These are phyloP conservation scores for Amphibalanus amphitrite DNA, from an alignment of 1,140 invertebrate genomes.

Conservation along the genomic window DNA sequence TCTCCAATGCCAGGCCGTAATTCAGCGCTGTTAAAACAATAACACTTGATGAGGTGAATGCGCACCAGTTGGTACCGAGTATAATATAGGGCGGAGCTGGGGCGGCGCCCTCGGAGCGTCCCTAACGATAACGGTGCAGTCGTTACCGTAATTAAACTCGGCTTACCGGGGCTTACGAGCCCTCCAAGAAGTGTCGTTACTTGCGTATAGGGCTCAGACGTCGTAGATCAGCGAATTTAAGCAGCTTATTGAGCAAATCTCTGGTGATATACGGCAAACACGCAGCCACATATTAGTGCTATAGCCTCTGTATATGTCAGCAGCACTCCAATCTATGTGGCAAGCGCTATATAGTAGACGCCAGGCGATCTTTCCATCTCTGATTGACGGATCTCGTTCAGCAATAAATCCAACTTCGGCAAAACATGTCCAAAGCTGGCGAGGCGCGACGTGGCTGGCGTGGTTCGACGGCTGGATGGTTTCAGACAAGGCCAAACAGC, in stretches of 20 bases:
- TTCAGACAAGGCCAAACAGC: not conserved
- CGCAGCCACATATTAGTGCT: too few relatives aligned
- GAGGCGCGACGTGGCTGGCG: too few relatives aligned
- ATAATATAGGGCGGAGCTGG: not conserved
- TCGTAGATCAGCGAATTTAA: not conserved
- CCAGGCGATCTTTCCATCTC: not conserved
- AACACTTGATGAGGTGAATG: not conserved
- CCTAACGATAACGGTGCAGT: not conserved
- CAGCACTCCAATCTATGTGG: too few relatives aligned
- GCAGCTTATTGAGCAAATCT: too few relatives aligned
- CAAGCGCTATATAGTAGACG: too few relatives aligned
- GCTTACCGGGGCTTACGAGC: too few relatives aligned
- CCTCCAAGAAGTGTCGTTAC: not conserved
- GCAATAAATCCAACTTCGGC: not conserved
- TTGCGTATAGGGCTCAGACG: not conserved
- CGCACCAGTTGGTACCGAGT: not conserved
- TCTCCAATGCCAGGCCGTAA: not conserved
- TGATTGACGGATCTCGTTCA: not conserved
- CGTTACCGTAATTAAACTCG: not conserved
- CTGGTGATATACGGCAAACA: too few relatives aligned
- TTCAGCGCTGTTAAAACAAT: not conserved
- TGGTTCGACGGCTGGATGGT: not conserved
- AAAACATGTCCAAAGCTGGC: too few relatives aligned
- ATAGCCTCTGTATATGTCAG: too few relatives aligned
- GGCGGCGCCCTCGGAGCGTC: not conserved